Percentiles rank a stretch among this genome's conserved stretches.
Evolutionary conservation across 2,797 vertebrate species (phyloP).

Genomic region (Cynodonichthys magdalenae): DNA sequence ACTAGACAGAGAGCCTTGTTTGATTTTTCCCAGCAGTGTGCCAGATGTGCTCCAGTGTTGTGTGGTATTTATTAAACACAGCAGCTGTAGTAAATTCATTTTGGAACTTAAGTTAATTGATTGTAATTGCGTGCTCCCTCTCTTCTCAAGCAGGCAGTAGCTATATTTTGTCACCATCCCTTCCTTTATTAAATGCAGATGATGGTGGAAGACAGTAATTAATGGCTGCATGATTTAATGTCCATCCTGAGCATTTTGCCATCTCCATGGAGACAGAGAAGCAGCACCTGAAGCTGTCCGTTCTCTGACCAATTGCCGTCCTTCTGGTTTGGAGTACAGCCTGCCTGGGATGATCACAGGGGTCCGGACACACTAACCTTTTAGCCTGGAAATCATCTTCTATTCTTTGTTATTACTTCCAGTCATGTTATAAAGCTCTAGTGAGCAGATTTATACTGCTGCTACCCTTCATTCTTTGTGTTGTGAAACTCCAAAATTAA

Average conservation of each 20-base stretch:
- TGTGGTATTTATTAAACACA: constrained; percentile 31
- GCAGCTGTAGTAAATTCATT: constrained; percentile 25
- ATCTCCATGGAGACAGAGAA: constrained; percentile 67
- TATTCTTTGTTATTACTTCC: constrained; percentile 53
- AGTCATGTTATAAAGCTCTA: constrained; percentile 49
- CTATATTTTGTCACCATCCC: constrained; percentile 47
- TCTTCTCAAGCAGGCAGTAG: constrained; percentile 34
- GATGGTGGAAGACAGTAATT: constrained; percentile 68
- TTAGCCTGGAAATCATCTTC: constrained; percentile 64
- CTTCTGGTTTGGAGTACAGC: constrained; percentile 41
- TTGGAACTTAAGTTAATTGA: constrained; percentile 39
- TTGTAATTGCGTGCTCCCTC: constrained; percentile 39
- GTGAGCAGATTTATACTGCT: constrained; percentile 35
- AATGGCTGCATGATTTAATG: constrained; percentile 69
- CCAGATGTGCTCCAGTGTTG: constrained; percentile 2
- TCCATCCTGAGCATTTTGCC: constrained; percentile 57
- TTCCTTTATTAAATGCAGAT: constrained; percentile 64
- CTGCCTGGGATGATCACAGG: constrained; percentile 59
- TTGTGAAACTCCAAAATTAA: constrained; percentile 40
- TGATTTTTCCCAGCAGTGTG: constrained; percentile 11
- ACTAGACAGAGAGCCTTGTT: background rate
- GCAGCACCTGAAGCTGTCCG: constrained; percentile 64
- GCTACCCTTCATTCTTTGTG: constrained; percentile 32
- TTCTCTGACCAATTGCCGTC: constrained; percentile 68
- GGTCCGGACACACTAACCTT: constrained; percentile 72